These are phyloP conservation scores for Macrosteles quadrilineatus DNA, from an alignment of 1,140 invertebrate genomes.

Conservation along the genomic window DNA sequence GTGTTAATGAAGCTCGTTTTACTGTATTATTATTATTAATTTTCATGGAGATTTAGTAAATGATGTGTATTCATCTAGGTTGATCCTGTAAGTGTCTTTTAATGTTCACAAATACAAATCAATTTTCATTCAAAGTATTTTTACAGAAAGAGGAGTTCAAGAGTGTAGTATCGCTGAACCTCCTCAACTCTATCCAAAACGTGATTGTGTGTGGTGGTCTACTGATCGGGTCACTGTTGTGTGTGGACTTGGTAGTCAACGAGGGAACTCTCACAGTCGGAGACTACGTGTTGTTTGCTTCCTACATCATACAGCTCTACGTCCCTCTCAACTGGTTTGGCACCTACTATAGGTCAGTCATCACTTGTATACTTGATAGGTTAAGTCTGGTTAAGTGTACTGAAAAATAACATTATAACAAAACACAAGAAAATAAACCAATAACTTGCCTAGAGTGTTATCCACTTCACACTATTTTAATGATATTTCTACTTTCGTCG, in stretches of 20 bases:
- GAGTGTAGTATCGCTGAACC: slow-evolving; percentile 78
- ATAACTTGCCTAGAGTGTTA: too few species aligned
- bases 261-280: slow-evolving; percentile 77
- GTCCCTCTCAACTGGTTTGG: slow-evolving; percentile 96
- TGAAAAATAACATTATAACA: too few species aligned
- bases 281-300: slow-evolving; percentile 93
- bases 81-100: too few species aligned
- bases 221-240: slow-evolving; percentile 83
- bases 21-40: too few species aligned
- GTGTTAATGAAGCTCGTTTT: too few species aligned
- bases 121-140: too few species aligned
- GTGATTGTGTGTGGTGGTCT: slow-evolving; percentile 85
- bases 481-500: too few species aligned
- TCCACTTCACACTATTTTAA: too few species aligned
- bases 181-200: slow-evolving; percentile 89
- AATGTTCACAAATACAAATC: too few species aligned
- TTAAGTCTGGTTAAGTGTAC: not conserved
- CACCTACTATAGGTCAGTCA: slow-evolving; percentile 88
- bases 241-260: slow-evolving; percentile 77
- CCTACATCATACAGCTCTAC: slow-evolving; percentile 96
- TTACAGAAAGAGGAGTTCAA: slow-evolving; percentile 84
- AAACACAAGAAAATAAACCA: too few species aligned
- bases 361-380: slow-evolving; percentile 16
- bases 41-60: too few species aligned
- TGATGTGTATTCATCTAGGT: too few species aligned